These are phyloP conservation scores for Salpingus planirostris DNA, from an alignment of 2,888 invertebrate genomes.

Conservation along the genomic window DNA sequence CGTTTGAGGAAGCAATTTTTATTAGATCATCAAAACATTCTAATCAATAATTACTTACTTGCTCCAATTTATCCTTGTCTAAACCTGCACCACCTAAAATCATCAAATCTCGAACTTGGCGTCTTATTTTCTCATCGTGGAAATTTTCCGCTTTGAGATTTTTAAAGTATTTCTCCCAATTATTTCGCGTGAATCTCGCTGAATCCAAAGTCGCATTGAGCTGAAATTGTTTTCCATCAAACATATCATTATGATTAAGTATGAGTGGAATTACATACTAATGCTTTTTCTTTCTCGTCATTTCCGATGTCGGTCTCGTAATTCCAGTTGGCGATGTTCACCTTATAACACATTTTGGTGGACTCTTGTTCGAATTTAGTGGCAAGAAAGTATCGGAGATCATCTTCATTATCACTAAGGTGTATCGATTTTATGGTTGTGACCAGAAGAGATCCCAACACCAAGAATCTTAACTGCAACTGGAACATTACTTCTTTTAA, in stretches of 20 bases:
- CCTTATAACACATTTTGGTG: conserved; percentile 31
- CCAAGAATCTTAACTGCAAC: no score
- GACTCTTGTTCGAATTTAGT: conserved; percentile 27
- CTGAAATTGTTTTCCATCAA: no score
- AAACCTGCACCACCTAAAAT: conserved; percentile 44
- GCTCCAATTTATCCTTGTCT: conserved; percentile 31
- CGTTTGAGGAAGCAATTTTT: no score
- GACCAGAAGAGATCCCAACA: no score
- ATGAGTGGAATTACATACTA: no score
- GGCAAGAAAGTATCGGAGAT: conserved; percentile 21
- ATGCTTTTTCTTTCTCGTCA: conserved; percentile 24
- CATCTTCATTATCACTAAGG: conserved; percentile 16
- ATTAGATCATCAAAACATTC: not conserved
- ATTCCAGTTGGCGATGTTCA: conserved; percentile 35
- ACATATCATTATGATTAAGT: no score
- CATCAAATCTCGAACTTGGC: conserved; percentile 42
- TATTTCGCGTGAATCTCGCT: conserved; percentile 37
- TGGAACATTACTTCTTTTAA: no score
- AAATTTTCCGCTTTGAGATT: conserved; percentile 36
- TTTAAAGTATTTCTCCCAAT: conserved; percentile 37
- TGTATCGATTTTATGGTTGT: no score
- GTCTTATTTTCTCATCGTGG: conserved; percentile 34
- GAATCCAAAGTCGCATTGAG: conserved; percentile 23
- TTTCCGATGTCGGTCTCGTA: conserved; percentile 35
- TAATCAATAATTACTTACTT: conserved; percentile 13